Conservation (phyloP, 2,888 invertebrate species). For the Lasioglossum oenotherae region DNA sequence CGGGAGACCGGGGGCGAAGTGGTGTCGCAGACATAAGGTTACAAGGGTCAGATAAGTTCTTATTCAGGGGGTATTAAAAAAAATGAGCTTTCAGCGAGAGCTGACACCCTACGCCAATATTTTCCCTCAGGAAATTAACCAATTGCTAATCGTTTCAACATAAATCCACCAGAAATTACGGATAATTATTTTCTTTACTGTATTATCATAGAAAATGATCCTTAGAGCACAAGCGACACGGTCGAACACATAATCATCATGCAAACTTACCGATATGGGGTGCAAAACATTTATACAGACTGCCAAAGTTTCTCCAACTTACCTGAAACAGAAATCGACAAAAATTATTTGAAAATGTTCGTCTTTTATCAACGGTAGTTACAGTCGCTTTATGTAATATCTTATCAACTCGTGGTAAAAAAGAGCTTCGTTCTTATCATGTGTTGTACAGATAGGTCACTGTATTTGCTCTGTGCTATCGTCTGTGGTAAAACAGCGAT, state of each 20-base stretch:
- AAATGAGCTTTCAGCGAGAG: not conserved
- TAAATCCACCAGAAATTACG: not conserved
- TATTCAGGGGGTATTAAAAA: not conserved
- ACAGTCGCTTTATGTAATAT: too few relatives aligned
- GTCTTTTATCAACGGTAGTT: not conserved
- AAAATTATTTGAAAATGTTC: not conserved
- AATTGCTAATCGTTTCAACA: not conserved
- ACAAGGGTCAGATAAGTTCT: constrained; percentile 3
- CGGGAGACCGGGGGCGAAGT: not conserved
- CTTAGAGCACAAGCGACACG: not conserved
- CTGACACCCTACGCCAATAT: not conserved
- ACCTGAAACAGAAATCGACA: constrained; percentile 56
- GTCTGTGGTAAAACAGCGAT: not conserved
- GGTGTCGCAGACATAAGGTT: not conserved
- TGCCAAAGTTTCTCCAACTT: constrained; percentile 30
- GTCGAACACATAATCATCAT: constrained; percentile 5
- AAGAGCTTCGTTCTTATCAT: not conserved
- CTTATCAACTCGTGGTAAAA: not conserved
- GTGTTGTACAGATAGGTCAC: not conserved
- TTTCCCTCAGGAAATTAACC: not conserved
- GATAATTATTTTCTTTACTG: not conserved
- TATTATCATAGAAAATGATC: not conserved
- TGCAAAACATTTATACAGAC: not conserved
- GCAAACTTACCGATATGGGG: constrained; percentile 43
- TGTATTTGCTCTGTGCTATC: not conserved